Conservation (phyloP, 2,113 vertebrate species). For the Psettodes erumei region DNA sequence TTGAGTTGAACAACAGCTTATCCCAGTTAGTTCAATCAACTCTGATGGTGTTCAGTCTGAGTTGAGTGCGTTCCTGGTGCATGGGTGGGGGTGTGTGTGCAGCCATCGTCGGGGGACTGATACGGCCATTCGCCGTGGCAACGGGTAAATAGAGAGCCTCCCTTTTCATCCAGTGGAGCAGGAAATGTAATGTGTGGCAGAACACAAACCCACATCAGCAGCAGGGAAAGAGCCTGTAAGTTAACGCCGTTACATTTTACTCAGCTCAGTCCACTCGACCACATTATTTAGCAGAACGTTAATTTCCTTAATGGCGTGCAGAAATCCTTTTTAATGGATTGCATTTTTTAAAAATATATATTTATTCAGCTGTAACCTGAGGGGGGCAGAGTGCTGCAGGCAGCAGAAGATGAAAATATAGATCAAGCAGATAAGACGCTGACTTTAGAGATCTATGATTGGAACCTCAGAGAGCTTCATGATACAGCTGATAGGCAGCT, state of each 20-base stretch:
- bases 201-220: background rate
- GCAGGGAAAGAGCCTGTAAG: background rate
- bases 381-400: background rate
- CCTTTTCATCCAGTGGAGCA: background rate
- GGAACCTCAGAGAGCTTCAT: no score
- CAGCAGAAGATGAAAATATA: background rate
- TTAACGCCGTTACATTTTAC: conserved; percentile 16
- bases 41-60: no score
- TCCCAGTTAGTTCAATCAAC: no score
- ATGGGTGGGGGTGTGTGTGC: no score
- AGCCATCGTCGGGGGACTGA: no score
- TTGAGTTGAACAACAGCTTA: background rate
- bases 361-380: conserved; percentile 18
- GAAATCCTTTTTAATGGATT: conserved; percentile 11
- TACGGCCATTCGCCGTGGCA: background rate
- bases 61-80: no score
- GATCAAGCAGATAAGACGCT: background rate
- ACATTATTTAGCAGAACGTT: conserved; percentile 35
- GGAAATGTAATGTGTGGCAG: background rate
- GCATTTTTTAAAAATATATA: conserved; percentile 30
- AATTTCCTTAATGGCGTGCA: conserved; percentile 42
- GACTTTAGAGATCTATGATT: background rate
- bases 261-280: background rate
- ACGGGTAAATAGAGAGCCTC: background rate
- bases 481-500: no score